Base-by-base conservation (phyloP, 2,888 invertebrate genomes). In the Caradrina kadenii region DNA sequence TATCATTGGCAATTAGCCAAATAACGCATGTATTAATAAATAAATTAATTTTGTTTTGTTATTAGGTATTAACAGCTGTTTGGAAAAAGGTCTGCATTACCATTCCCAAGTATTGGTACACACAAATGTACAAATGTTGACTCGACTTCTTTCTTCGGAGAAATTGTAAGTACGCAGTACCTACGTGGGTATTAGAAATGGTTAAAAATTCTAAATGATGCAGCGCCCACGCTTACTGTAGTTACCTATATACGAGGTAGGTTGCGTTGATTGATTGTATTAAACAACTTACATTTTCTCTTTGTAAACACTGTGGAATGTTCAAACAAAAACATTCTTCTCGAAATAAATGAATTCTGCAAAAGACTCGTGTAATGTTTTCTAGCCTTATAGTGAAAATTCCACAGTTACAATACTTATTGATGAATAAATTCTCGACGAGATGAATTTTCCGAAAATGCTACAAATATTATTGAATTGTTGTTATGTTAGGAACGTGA, bases 171-270 rank as follows among this genome's bases (percentile, higher is more conserved):
- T 80, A 72, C 56, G 59, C 59, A 62, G 55, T 61, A 52, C 26
- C 21, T 59, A 82, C 81, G 83, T 82, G 82, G 82, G 80, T 72
- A 83, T 79, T 75, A 82, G 79, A 81, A 81, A 80, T 79, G 70
- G 76, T 79, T 73, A 79, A 76, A 79, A 84, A 76, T 62, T 71
- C 66, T 75, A 76, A 75, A 75, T 78, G 69, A 67, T 71, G 73
- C 55, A 62, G 73, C 66, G 49, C 84, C 84, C 77, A 84, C 84
- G 77, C 76, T 13, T 21, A 5, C 53, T 61, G 62, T 70, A 17
- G 11, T 11, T 17, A 45, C 45, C 15, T 17, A 72, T 74, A 58
- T 66, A 74, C 64, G 59, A 69, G 73, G 69, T 74, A 73, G 70
- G 82, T 66, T 67, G 75, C 53, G 54, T 63, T 79, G 80, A 82